Evolutionary conservation across 2,797 vertebrate genomes (phyloP), one percentile per base, ranked within the genome.

Genomic region (Melopsittacus undulatus): DNA sequence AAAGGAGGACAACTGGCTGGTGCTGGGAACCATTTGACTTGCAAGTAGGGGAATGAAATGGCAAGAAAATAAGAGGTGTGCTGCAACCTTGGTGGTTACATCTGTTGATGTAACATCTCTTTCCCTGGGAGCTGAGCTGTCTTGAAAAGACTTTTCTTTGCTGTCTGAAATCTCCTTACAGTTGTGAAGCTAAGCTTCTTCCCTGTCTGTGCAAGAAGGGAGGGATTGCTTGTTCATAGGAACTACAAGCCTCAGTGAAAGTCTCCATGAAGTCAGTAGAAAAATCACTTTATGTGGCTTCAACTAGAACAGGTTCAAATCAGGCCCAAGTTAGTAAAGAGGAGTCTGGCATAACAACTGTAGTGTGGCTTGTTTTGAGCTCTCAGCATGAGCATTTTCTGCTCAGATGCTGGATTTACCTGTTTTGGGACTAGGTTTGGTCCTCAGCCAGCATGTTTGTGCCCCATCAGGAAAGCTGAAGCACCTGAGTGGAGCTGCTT

Each of bases 371-470:
- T 56, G 24, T n/a, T 94, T 48, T 40, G 26, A 51, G 72, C 57
- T 67, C 9, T 19, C 29, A 16, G 15, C 61, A 2, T 8, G 11
- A 76, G 21, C 21, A 38, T n/a, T 23, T 90, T 32, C 32, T 81
- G 52, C 40, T 90, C 12, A 57, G 4, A 24, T 46, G 32, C 64
- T 61, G 79, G 57, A 57, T 61, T 74, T 89, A 34, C 54, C 82
- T 78, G 57, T 83, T 86, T 19, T n/a, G 49, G 86, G 67, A 13
- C 54, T 23, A 27, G 15, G 3, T 73, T 79, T 87, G 48, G 29
- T 75, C 38, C n/a, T 23, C 75, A 64, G 40, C 34, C 40, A 48
- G 22, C 0, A 0, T 24, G 11, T 57, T 26, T 75, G n/a, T 22
- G 34, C 64, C 67, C 38, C n/a, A 4, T 20, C 38, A 19, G 81